Evolutionary conservation across 2,113 vertebrate genomes (phyloP), one percentile per base, ranked within the genome.

Genomic region (Proterorhinus semilunaris): DNA sequence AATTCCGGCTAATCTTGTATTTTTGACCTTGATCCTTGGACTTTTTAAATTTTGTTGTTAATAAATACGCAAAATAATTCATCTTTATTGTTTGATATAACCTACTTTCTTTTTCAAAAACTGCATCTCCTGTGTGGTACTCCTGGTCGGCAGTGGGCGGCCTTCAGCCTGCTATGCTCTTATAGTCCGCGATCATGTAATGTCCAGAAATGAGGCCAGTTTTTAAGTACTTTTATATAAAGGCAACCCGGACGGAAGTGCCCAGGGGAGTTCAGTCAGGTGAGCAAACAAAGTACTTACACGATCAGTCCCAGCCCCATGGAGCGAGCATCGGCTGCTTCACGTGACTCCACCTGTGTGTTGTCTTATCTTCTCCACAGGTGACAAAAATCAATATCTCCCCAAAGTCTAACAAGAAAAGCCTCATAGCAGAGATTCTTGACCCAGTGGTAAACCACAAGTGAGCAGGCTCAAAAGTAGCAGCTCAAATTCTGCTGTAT

Each of bases 131-230:
- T 4, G 10, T 49, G 47, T 1, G 47, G 47, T 49, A 4, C 11
- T 49, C 10, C 48, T 2, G 4, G 48, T 49, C 10, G 10, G 48
- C 48, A 12, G 9, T 49, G 48, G 48, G 10, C 48, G 27, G 27
- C 46, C 46, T 47, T 47, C 46, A 8, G 10, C 7, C 10, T 47
- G 15, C 50, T n/a, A 47, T 17, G n/a, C n/a, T 53, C n/a, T 7
- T 53, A 12, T 12, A 15, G 7, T 53, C 51, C 17, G 21, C 1
- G n/a, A 46, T 72, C 68, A 8, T 36, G 16, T 83, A 86, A 86
- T 78, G 66, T 65, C 8, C 0, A 0, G 44, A 50, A 58, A 16
- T 15, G 43, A 78, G 79, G 82, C 71, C 72, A 68, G 65, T 43
- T 62, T 9, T 55, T 50, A 72, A 10, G 57, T 4, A 6, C 3